Percentiles rank a stretch among this genome's conserved stretches.
These are phyloP conservation scores for Eilema griseolum DNA, from an alignment of 2,888 invertebrate species.

Conservation along the genomic window DNA sequence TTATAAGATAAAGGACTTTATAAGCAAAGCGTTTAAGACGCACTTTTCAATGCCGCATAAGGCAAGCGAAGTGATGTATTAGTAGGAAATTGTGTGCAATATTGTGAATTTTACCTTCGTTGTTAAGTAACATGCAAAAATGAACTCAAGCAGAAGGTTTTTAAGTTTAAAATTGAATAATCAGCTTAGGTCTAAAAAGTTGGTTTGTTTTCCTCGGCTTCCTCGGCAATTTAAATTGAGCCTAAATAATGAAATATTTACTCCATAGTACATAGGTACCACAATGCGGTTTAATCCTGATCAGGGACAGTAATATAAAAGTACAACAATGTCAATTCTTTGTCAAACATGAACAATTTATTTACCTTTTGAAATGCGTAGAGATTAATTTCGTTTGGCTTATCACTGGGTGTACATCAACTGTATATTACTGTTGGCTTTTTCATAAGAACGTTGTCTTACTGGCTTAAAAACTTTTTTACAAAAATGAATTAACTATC, in stretches of 20 bases:
- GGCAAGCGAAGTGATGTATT: neutral
- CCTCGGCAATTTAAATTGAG: neutral
- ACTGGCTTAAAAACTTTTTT: no score
- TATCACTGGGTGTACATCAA: neutral
- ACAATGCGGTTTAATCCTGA: neutral
- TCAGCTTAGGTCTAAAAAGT: neutral
- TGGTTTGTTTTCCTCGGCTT: neutral
- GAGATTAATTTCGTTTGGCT: neutral
- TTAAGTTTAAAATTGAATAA: neutral
- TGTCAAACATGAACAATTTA: neutral
- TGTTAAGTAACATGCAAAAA: neutral
- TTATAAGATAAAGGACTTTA: neutral
- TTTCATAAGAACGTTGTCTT: no score
- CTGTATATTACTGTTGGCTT: no score
- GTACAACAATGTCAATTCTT: neutral
- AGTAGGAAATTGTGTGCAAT: neutral
- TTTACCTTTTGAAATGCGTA: neutral
- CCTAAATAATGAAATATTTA: neutral
- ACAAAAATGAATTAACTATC: no score
- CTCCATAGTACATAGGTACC: neutral
- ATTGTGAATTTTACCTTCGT: neutral
- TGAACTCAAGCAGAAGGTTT: neutral
- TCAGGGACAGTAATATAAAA: neutral
- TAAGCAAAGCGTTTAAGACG: neutral
- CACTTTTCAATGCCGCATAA: no score